phyloP scores from a whole-genome alignment of 2,113 vertebrate species.

The Theropithecus gelada region DNA sequence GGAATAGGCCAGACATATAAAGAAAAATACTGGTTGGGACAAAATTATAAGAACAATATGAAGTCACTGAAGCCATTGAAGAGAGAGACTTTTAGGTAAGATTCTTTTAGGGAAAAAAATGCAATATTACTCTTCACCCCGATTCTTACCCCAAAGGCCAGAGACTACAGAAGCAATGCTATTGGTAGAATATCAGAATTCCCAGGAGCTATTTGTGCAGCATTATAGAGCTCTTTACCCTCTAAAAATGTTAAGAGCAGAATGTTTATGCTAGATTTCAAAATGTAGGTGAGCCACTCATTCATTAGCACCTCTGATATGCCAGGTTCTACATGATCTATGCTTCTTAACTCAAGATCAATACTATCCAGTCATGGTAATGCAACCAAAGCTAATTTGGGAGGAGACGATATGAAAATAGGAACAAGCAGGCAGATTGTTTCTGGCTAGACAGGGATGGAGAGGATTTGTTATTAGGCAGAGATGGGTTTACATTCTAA shows the following conservation, averaged over 20 bases:
- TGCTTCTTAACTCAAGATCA: not conserved
- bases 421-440: not conserved
- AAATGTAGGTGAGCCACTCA: not conserved
- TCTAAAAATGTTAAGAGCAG: not conserved
- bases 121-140: not conserved
- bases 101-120: constrained; percentile 33
- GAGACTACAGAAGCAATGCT: not conserved
- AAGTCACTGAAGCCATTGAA: not conserved
- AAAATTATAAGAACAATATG: not conserved
- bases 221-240: not conserved
- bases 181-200: not conserved
- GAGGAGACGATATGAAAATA: not conserved
- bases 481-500: constrained; percentile 22
- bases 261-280: not conserved
- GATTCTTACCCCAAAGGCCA: not conserved
- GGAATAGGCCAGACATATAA: not conserved
- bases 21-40: not conserved
- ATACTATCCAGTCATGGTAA: not conserved
- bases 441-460: not conserved
- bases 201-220: not conserved
- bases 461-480: not conserved
- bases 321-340: not conserved
- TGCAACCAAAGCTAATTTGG: not conserved
- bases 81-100: not conserved
- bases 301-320: not conserved